phyloP scores from a whole-genome alignment of 2,888 invertebrate species.

The Ernsta delagoae region DNA sequence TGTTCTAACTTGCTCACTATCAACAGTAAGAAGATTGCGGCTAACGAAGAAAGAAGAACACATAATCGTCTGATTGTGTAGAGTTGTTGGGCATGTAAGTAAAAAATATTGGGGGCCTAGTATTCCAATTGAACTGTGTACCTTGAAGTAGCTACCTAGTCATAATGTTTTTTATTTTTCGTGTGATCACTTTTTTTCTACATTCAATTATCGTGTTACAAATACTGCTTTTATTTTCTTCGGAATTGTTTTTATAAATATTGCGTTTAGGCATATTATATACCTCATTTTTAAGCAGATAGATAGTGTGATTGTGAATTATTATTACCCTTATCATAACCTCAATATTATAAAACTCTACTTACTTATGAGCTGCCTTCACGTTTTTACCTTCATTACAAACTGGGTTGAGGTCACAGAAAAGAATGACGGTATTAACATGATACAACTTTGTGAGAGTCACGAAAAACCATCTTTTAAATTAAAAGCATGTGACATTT shows the following conservation, averaged over 20 bases:
- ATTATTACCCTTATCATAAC: neutral
- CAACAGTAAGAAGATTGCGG: slow-evolving; percentile 46
- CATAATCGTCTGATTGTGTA: neutral
- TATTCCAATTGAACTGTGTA: too few species aligned
- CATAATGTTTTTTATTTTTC: too few species aligned
- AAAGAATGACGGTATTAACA: slow-evolving; percentile 6
- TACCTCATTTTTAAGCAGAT: neutral
- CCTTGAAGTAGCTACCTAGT: too few species aligned
- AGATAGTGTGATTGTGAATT: too few species aligned
- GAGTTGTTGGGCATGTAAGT: too few species aligned
- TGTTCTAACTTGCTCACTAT: slow-evolving; percentile 70
- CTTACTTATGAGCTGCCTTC: too few species aligned
- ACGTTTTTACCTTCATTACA: neutral
- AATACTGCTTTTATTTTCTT: too few species aligned
- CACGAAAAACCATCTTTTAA: slow-evolving; percentile 12
- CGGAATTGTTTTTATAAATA: too few species aligned
- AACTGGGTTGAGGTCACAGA: slow-evolving; percentile 15
- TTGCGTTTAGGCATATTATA: neutral
- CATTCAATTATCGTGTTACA: too few species aligned
- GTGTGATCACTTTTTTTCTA: too few species aligned
- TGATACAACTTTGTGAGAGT: slow-evolving; percentile 7
- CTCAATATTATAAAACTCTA: neutral
- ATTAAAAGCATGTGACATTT: slow-evolving; percentile 3
- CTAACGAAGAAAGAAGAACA: slow-evolving; percentile 37
- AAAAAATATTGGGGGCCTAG: too few species aligned